phyloP scores from a whole-genome alignment of 2,888 invertebrate species.

The Drosophila algonquin region DNA sequence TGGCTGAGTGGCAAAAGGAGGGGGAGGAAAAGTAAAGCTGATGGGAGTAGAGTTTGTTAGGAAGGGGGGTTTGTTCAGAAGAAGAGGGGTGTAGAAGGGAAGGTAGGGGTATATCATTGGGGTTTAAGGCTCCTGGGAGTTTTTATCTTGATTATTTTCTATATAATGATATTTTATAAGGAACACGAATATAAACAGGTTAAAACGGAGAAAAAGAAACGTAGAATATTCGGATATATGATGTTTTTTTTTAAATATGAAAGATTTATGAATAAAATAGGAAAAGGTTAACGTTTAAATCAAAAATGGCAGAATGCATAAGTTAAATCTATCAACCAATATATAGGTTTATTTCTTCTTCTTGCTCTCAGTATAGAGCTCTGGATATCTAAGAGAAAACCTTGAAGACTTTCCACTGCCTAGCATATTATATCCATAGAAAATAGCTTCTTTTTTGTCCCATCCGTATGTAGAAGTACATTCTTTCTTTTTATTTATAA shows the following conservation, averaged over 20 bases:
- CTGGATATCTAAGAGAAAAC: no score
- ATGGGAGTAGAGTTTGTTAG: not conserved
- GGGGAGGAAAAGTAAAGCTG: not conserved
- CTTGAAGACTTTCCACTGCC: not conserved
- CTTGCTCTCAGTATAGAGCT: no score
- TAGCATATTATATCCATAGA: not conserved
- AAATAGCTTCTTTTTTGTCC: not conserved
- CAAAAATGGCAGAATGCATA: not conserved
- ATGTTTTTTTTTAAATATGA: no score
- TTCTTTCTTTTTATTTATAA: constrained; percentile 16
- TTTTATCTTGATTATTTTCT: no score
- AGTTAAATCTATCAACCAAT: not conserved
- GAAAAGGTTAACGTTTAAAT: not conserved
- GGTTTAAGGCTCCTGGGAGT: not conserved
- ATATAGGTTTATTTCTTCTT: not conserved
- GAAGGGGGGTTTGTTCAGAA: not conserved
- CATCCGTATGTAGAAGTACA: not conserved
- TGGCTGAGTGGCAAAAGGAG: not conserved
- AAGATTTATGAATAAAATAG: not conserved
- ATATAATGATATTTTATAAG: no score
- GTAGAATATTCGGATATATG: no score
- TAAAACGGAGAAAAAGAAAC: no score
- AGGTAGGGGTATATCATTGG: not conserved
- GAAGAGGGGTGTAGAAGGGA: not conserved
- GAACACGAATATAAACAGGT: no score